Evolutionary conservation across 2,888 invertebrate genomes (phyloP).

Genomic region (Cataglyphis altisquamis): DNA sequence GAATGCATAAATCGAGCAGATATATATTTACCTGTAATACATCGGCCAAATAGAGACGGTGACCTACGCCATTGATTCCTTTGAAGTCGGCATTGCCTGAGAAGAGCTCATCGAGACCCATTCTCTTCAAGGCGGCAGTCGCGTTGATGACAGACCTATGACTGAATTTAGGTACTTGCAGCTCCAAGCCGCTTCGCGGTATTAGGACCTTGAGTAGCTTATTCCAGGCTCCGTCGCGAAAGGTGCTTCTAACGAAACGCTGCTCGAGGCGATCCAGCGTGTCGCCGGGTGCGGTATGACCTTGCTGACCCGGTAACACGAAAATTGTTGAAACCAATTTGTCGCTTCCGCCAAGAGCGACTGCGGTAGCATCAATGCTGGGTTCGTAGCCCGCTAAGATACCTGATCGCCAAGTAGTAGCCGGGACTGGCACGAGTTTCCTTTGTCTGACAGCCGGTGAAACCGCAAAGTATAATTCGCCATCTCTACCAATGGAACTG

Average conservation of each 20-base stretch:
- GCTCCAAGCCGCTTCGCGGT: constrained; percentile 92
- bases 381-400: constrained; percentile 95
- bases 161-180: constrained; percentile 94
- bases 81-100: constrained; percentile 93
- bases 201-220: constrained; percentile 91
- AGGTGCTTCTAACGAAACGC: constrained; percentile 89
- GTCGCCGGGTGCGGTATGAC: constrained; percentile 92
- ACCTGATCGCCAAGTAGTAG: constrained; percentile 92
- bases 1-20: not conserved
- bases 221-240: constrained; percentile 91
- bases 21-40: constrained; percentile 89
- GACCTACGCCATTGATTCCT: constrained; percentile 93
- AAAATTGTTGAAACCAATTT: constrained; percentile 93
- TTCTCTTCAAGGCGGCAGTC: constrained; percentile 91
- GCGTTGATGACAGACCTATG: constrained; percentile 94
- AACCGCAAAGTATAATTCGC: constrained; percentile 95
- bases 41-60: constrained; percentile 94
- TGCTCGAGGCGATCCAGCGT: constrained; percentile 92
- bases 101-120: constrained; percentile 94
- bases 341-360: constrained; percentile 91
- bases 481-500: constrained; percentile 92
- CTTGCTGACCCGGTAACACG: constrained; percentile 95
- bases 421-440: constrained; percentile 94
- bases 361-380: constrained; percentile 93
- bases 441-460: constrained; percentile 92